Conservation (phyloP, 2,113 vertebrate genomes). For the Mionectes macconnelli region DNA sequence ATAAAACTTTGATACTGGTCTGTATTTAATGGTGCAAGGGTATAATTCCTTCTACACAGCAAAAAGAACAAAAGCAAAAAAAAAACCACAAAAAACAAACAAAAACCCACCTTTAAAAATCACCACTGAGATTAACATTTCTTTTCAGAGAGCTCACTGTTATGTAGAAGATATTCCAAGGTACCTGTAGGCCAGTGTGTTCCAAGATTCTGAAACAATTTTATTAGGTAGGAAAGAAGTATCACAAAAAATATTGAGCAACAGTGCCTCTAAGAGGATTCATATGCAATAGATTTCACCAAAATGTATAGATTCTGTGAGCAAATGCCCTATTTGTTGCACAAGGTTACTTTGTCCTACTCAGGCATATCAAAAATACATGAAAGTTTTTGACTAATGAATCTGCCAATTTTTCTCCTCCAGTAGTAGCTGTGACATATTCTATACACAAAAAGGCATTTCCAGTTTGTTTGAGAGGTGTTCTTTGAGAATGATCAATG, state of each 20-base stretch:
- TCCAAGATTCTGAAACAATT: not conserved
- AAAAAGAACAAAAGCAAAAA: not conserved
- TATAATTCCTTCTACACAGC: not conserved
- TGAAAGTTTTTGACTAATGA: not conserved
- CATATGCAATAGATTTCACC: not conserved
- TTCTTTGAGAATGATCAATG: not conserved
- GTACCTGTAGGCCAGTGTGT: not conserved
- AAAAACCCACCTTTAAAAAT: not conserved
- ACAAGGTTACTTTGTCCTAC: not conserved
- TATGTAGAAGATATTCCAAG: not conserved
- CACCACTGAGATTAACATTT: not conserved
- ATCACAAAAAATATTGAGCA: conserved; percentile 7
- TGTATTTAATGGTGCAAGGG: not conserved
- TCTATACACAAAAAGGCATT: not conserved
- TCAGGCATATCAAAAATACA: not conserved
- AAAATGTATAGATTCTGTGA: not conserved
- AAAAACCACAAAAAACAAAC: too few relatives aligned
- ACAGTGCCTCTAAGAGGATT: conserved; percentile 55
- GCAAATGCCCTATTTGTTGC: not conserved
- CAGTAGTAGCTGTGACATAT: not conserved
- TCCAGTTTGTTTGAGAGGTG: not conserved
- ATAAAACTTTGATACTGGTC: not conserved
- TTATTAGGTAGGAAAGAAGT: not conserved
- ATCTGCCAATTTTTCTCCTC: not conserved
- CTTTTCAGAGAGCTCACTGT: not conserved